Percentiles rank a stretch among this genome's conserved stretches.
Evolutionary conservation across 2,888 invertebrate species (phyloP).

Genomic region (Neelides folsomi): DNA sequence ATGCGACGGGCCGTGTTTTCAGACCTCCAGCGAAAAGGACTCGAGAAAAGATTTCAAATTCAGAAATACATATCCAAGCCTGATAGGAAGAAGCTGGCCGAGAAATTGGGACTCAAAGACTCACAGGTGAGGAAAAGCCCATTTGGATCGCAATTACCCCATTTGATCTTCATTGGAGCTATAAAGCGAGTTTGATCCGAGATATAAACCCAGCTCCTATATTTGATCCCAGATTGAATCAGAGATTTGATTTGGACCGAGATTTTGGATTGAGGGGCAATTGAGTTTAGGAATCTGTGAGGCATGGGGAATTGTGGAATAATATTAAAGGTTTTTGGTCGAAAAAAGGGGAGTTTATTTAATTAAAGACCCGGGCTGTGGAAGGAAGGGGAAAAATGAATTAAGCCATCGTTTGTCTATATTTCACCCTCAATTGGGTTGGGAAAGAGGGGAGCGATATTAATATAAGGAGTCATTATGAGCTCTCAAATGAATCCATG

Average conservation of each 20-base stretch:
- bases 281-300: no score
- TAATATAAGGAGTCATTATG: constrained; percentile 34
- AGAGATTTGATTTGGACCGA: no score
- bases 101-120: constrained; percentile 88
- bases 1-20: constrained; percentile 94
- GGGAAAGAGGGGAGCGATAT: constrained; percentile 12
- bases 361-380: constrained; percentile 4
- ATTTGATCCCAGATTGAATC: no score
- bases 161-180: no score
- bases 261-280: no score
- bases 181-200: no score
- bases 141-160: no score
- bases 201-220: no score
- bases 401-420: constrained; percentile 34
- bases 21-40: constrained; percentile 84
- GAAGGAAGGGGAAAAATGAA: constrained; percentile 26
- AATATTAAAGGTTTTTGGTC: no score
- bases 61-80: constrained; percentile 99
- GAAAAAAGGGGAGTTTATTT: constrained; percentile 1
- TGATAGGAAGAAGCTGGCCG: constrained; percentile 90
- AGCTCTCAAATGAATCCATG: constrained; percentile 35
- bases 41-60: constrained; percentile 88
- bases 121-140: constrained; percentile 59
- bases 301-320: no score
- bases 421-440: constrained; percentile 33